These are phyloP conservation scores for Brienomyrus brachyistius DNA, from an alignment of 2,113 vertebrate genomes.

Conservation along the genomic window DNA sequence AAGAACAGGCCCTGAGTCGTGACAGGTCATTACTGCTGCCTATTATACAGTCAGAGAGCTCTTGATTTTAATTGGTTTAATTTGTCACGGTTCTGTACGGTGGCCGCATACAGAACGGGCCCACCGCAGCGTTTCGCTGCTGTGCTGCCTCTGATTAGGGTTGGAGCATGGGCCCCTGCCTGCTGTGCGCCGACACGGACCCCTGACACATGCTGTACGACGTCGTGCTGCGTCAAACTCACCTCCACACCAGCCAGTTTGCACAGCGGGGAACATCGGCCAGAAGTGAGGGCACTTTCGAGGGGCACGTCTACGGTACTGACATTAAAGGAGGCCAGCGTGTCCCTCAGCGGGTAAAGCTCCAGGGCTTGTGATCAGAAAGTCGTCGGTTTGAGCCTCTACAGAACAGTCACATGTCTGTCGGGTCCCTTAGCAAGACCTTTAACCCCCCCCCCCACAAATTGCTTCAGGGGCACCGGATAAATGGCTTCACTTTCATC, in stretches of 20 bases:
- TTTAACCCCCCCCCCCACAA: neutral
- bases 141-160: neutral
- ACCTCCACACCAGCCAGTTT: neutral
- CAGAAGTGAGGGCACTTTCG: neutral
- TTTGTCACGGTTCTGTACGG: neutral
- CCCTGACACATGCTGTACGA: neutral
- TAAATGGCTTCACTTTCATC: neutral
- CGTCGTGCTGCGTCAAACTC: neutral
- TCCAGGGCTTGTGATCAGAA: neutral
- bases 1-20: neutral
- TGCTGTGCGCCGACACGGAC: neutral
- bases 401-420: neutral
- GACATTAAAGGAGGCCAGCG: neutral
- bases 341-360: neutral
- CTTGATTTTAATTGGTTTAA: neutral
- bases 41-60: neutral
- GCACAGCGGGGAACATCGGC: neutral
- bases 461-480: neutral
- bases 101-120: neutral
- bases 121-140: neutral
- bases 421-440: neutral
- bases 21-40: neutral
- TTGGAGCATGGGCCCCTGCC: neutral
- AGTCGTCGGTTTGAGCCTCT: neutral
- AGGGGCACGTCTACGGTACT: neutral